Evolutionary conservation across 2,113 vertebrate genomes (phyloP).

Genomic region (Melanocharis versteri): DNA sequence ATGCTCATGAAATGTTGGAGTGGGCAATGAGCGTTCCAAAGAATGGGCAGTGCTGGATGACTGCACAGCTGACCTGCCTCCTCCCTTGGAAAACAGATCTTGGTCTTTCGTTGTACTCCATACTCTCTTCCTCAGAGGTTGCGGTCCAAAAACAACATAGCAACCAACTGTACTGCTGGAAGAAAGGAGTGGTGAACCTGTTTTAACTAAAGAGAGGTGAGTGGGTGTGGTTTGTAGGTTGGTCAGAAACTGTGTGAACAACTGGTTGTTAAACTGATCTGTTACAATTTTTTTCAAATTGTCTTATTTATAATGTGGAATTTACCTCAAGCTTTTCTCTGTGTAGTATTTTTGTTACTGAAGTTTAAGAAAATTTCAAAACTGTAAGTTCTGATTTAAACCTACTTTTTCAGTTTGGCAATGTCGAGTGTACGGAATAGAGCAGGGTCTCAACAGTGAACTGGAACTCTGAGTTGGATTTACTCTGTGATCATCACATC

Average conservation of each 20-base stretch:
- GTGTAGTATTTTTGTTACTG: not conserved
- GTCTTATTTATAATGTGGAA: not conserved
- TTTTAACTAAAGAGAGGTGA: not conserved
- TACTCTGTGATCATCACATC: not conserved
- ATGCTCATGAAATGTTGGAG: not conserved
- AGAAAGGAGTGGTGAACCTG: not conserved
- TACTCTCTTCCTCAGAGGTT: not conserved
- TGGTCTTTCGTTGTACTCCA: not conserved
- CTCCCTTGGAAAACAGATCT: not conserved
- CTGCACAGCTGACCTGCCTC: not conserved
- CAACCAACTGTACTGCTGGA: not conserved
- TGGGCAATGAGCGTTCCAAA: accelerated
- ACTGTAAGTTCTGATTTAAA: not conserved
- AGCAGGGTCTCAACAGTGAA: not conserved
- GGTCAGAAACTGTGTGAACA: not conserved
- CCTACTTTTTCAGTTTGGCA: not conserved
- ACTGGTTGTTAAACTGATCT: not conserved
- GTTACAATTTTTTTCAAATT: not conserved
- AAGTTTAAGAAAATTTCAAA: not conserved
- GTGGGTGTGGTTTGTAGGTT: not conserved
- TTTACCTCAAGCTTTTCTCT: not conserved
- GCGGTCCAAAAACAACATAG: not conserved
- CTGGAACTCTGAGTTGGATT: not conserved
- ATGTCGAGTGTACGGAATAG: not conserved
- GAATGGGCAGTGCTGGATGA: not conserved